Percentiles rank a stretch among this genome's conserved stretches.
Evolutionary conservation across 2,797 vertebrate genomes (phyloP).

Genomic region (Rhinichthys osculus): DNA sequence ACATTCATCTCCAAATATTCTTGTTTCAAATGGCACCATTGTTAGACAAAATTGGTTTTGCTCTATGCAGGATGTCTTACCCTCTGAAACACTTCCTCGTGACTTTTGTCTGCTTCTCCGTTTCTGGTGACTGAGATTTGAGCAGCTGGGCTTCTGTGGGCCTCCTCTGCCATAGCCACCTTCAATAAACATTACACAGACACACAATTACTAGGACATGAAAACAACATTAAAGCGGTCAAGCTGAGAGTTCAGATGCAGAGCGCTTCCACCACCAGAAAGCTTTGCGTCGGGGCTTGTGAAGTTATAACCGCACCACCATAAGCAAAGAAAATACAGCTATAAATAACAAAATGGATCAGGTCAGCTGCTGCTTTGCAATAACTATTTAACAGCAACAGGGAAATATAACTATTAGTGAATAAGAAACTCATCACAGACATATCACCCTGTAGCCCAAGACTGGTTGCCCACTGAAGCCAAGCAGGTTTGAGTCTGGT

Average conservation of each 20-base stretch:
- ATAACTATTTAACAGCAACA: background rate
- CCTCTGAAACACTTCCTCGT: conserved; percentile 83
- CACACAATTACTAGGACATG: background rate
- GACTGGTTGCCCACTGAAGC: background rate
- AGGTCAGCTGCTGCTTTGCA: background rate
- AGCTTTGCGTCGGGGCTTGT: background rate
- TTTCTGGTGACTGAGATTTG: conserved; percentile 97
- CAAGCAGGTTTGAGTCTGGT: background rate
- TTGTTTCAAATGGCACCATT: background rate
- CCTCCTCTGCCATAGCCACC: conserved; percentile 88
- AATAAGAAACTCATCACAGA: background rate
- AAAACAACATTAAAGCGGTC: background rate
- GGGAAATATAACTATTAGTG: background rate
- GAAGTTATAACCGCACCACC: background rate
- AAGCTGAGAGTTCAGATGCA: conserved; percentile 3
- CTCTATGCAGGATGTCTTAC: conserved; percentile 71
- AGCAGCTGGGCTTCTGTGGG: conserved; percentile 89
- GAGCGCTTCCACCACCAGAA: conserved; percentile 20
- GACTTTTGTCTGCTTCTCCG: conserved; percentile 87
- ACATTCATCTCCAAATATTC: background rate
- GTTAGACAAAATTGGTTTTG: background rate
- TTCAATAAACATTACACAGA: conserved; percentile 66
- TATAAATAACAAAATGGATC: background rate
- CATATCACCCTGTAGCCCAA: background rate
- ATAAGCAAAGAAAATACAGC: conserved; percentile 2